Base-by-base conservation (phyloP, 2,113 vertebrate species). In the Tonatia bakeri region DNA sequence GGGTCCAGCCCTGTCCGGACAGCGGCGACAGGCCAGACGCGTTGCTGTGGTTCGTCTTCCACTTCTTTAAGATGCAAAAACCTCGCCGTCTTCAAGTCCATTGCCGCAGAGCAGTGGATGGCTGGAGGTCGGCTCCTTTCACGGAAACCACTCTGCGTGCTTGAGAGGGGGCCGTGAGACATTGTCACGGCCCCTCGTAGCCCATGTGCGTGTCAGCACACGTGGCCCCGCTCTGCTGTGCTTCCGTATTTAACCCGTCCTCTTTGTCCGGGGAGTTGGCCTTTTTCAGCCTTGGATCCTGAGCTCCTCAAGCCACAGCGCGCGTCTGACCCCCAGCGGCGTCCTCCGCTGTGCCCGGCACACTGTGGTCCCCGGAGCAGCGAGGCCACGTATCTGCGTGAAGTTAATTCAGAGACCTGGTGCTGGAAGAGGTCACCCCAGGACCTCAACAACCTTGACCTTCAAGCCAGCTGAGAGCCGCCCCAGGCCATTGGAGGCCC, bases 361-460 rank as follows among this genome's bases (percentile, higher is more conserved):
- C 19, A 1, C 77, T 0, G 12, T 1, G 31, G 47, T 15, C 38
- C 40, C 14, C 1, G 0, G 0, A 1, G 45, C 7, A 20, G 47
- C 13, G 50, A 19, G 1, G 1, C 3, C 36, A 8, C 0, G 1
- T 22, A 61, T 65, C 59, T 15, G 8, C 1, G 0, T 33, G 36
- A 61, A 33, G 28, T 87, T 31, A 7, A 4, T 54, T 81, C 50
- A 52, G 69, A 90, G 61, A 17, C 20, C 3, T 0, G 3, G 16
- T 28, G 31, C 11, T 0, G 15, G n/a, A 38, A 36, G 15, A 45
- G 82, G 59, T 56, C 4, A 3, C 31, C 2, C 31, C 40, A 20
- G 56, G n/a, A 15, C 1, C 6, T 12, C 69, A 47, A 43, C 1
- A 0, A n/a, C 16, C 14, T 4, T 10, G 33, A 40, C 70, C 80